These are phyloP conservation scores for Sebastes minor DNA, from an alignment of 2,797 vertebrate genomes.

Conservation along the genomic window DNA sequence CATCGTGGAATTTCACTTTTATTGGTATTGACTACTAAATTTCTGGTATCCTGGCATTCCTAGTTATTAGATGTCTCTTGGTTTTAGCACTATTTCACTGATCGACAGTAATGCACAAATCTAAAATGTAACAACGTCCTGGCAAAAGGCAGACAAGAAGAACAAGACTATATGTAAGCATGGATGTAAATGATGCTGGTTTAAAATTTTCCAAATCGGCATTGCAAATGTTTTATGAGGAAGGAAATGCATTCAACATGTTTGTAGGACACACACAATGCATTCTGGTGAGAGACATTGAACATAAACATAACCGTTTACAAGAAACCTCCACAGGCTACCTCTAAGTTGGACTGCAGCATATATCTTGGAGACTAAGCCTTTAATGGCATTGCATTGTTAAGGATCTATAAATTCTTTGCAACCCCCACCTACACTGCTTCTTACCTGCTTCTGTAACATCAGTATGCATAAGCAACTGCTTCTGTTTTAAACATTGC, in stretches of 20 bases:
- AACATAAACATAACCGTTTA: neutral
- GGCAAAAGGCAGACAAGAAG: neutral
- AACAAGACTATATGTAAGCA: neutral
- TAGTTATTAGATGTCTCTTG: neutral
- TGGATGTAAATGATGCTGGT: neutral
- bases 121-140: neutral
- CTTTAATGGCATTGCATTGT: neutral
- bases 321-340: neutral
- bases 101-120: neutral
- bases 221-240: neutral
- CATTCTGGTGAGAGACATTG: neutral
- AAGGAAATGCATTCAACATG: neutral
- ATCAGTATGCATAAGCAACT: neutral
- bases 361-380: neutral
- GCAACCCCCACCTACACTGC: neutral
- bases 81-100: neutral
- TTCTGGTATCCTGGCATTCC: neutral
- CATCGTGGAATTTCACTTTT: neutral
- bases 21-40: neutral
- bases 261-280: neutral
- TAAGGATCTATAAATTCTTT: neutral
- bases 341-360: neutral
- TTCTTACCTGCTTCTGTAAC: neutral
- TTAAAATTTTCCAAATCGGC: rapidly evolving
- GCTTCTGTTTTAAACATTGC: neutral